Conservation (phyloP, 2,113 vertebrate species). For the Steatornis caripensis region DNA sequence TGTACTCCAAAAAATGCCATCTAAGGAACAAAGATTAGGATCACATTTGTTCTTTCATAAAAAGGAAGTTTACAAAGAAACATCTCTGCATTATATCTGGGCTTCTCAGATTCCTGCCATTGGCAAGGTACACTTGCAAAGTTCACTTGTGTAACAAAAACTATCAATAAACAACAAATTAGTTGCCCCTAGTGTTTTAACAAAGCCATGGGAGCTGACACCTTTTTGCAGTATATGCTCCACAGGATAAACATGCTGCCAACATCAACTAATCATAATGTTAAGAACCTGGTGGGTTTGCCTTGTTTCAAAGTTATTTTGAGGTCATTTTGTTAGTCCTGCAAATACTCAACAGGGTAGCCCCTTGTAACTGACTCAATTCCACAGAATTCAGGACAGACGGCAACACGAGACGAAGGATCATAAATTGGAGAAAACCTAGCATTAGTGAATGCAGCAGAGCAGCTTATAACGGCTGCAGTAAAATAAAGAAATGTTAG, state of each 20-base stretch:
- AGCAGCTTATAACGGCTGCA: not conserved
- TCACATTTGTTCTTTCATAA: not conserved
- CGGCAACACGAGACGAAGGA: not conserved
- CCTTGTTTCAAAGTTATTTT: constrained; percentile 3
- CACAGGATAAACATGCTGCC: not conserved
- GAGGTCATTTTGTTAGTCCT: not conserved
- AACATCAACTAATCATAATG: not conserved
- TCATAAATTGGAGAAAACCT: constrained; percentile 28
- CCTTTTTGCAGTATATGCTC: not conserved
- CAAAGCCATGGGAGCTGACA: not conserved
- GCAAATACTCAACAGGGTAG: not conserved
- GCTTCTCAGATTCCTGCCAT: not conserved
- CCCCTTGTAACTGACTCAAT: not conserved
- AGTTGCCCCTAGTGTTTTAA: not conserved
- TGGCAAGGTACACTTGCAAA: not conserved
- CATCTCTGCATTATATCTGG: not conserved
- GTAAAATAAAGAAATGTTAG: constrained; percentile 14
- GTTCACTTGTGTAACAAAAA: not conserved
- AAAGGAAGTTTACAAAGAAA: not conserved
- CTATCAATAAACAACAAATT: not conserved
- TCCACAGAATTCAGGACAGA: constrained; percentile 5
- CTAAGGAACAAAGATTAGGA: not conserved
- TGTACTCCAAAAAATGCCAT: not conserved
- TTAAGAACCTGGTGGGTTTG: not conserved
- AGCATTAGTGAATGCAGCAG: not conserved